Percentiles rank a stretch among this genome's conserved stretches.
These are phyloP conservation scores for Lampris incognitus DNA, from an alignment of 2,113 vertebrate species.

Conservation along the genomic window DNA sequence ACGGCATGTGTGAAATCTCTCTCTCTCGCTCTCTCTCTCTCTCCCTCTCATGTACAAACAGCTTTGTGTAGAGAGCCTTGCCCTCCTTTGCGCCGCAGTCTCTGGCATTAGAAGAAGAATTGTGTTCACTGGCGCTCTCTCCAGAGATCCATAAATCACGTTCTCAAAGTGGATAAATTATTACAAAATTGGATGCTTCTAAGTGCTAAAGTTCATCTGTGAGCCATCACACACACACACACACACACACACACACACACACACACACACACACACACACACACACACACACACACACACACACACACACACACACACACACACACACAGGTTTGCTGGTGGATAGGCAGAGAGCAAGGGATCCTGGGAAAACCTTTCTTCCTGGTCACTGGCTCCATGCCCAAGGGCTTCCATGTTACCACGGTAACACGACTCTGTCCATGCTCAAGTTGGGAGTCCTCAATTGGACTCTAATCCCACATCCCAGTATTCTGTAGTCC, in stretches of 20 bases:
- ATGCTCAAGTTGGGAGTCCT: slow-evolving; percentile 14
- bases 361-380: slow-evolving; percentile 51
- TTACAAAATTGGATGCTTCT: slow-evolving; percentile 24
- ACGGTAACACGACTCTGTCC: background rate
- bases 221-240: slow-evolving; percentile 46
- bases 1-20: background rate
- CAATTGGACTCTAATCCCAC: slow-evolving; percentile 32
- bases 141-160: slow-evolving; percentile 33
- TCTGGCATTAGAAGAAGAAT: background rate
- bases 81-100: background rate
- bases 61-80: background rate
- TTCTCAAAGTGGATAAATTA: slow-evolving; percentile 27
- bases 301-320: slow-evolving; percentile 8
- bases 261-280: slow-evolving; percentile 15
- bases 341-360: slow-evolving; percentile 35
- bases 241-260: slow-evolving; percentile 49
- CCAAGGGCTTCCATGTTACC: slow-evolving; percentile 35
- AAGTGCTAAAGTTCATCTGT: slow-evolving; percentile 36
- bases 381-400: slow-evolving; percentile 34
- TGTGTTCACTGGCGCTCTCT: background rate
- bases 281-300: slow-evolving; percentile 1
- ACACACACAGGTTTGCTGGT: background rate
- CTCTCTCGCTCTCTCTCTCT: background rate
- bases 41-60: background rate
- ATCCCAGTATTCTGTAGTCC: slow-evolving; percentile 28